Evolutionary conservation across 1,140 invertebrate species (phyloP), one percentile per base, ranked within the genome.

Genomic region (Archivesica marissinica): DNA sequence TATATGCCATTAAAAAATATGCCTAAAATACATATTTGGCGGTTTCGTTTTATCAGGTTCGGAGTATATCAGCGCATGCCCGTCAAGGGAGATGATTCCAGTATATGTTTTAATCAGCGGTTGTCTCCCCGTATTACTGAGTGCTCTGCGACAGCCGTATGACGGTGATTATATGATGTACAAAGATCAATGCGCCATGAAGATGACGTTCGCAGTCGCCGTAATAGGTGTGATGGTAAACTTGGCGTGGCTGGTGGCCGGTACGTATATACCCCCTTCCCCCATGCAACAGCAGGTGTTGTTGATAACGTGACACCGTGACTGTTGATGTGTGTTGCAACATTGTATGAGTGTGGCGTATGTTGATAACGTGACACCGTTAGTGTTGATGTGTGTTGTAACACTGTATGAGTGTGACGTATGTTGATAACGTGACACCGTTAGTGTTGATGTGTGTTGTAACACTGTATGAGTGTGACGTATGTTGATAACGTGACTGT

Each of bases 21-120:
- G n/a, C n/a, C n/a, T n/a, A n/a, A n/a, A n/a, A n/a, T 17, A 47
- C 41, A 47, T 47, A 7, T 47, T 47, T 47, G 17, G 41, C 86
- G 75, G 33, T 91, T 39, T 76, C 47, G 2, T 79, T 74, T 23
- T 54, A n/a, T n/a, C n/a, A 74, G 56, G 61, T 47, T 33, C 84
- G n/a, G 25, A 80, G 78, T 70, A 83, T 75, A 47, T 87, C 54
- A 35, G 54, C 25, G 13, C 30, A 25, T 33, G 82, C 23, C 44
- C 47, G n/a, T 66, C 61, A 28, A 66, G 75, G 54, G 88, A 81
- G 33, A 81, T 72, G 30, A 72, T 81, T 56, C 79, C 79, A 20
- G 79, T 81, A 13, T 81, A 81, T 35, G 25, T 81, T 30, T 15
- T 81, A 20, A 28, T 81, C 13, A 81, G 79, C 33, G 79, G 79